These are phyloP conservation scores for Drosophila cardini DNA, from an alignment of 1,140 invertebrate genomes.

Conservation along the genomic window DNA sequence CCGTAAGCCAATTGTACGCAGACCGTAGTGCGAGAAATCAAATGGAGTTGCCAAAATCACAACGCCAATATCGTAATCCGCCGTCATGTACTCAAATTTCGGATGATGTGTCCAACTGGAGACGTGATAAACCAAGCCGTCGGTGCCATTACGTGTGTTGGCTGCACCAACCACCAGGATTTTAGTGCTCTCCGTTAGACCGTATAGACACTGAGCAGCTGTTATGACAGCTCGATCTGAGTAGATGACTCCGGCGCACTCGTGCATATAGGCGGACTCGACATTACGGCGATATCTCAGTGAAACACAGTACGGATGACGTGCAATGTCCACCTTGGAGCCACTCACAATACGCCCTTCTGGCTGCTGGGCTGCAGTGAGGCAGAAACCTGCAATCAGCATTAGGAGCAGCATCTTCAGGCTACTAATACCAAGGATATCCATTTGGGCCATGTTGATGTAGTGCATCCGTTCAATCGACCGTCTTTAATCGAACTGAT, in stretches of 20 bases:
- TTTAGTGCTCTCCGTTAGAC: conserved; percentile 37
- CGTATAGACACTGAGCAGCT: conserved; percentile 65
- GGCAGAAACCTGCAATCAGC: neutral
- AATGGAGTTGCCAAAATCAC: conserved; percentile 73
- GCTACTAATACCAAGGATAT: conserved; percentile 6
- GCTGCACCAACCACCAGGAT: conserved; percentile 63
- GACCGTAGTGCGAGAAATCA: conserved; percentile 50
- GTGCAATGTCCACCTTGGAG: conserved; percentile 59
- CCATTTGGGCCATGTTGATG: conserved; percentile 21
- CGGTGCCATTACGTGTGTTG: conserved; percentile 72
- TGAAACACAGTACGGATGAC: conserved; percentile 74
- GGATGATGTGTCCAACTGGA: conserved; percentile 85
- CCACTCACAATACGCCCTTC: conserved; percentile 66
- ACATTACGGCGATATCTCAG: conserved; percentile 54
- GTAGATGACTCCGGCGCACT: conserved; percentile 73
- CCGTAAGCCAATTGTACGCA: conserved; percentile 52
- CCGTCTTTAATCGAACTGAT: conserved; percentile 57
- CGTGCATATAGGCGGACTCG: conserved; percentile 56
- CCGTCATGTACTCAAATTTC: conserved; percentile 83
- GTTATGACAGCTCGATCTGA: conserved; percentile 57
- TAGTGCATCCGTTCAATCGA: conserved; percentile 15
- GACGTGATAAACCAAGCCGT: conserved; percentile 81
- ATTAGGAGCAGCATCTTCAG: conserved; percentile 36
- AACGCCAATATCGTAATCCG: conserved; percentile 88
- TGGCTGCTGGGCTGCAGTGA: conserved; percentile 3